phyloP scores from a whole-genome alignment of 2,797 vertebrate species.

The Sebastiscus albofasciatus region DNA sequence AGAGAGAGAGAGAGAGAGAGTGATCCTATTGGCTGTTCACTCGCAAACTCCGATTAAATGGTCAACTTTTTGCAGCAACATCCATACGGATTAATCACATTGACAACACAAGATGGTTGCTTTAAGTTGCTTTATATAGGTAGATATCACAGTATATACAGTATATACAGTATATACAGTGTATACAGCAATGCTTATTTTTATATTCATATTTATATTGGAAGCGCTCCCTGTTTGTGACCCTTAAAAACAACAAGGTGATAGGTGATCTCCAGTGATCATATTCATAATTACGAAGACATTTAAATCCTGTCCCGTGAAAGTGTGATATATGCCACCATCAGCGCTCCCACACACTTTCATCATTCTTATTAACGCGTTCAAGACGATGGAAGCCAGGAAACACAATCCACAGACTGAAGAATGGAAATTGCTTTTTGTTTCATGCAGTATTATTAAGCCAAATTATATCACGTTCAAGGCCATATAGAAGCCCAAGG shows the following conservation, averaged over 20 bases:
- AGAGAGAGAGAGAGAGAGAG: too few species aligned
- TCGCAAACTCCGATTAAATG: rapidly evolving
- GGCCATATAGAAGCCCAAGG: constrained; percentile 21
- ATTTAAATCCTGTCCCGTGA: neutral
- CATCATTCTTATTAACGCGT: neutral
- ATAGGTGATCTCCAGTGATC: neutral
- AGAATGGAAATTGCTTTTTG: neutral
- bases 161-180: too few species aligned
- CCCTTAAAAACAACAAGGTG: neutral
- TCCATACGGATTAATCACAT: too few species aligned
- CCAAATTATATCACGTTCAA: constrained; percentile 29
- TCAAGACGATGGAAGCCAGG: constrained; percentile 5
- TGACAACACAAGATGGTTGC: too few species aligned
- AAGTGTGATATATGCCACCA: neutral
- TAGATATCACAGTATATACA: too few species aligned
- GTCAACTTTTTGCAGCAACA: too few species aligned
- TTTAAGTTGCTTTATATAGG: too few species aligned
- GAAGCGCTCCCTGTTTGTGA: too few species aligned
- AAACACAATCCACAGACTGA: neutral
- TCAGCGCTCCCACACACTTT: neutral
- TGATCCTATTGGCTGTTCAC: too few species aligned
- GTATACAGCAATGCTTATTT: too few species aligned
- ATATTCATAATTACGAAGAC: neutral
- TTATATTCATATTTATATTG: too few species aligned
- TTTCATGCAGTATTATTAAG: constrained; percentile 33